Base-by-base conservation (phyloP, 2,797 vertebrate genomes). In the Lacerta agilis region DNA sequence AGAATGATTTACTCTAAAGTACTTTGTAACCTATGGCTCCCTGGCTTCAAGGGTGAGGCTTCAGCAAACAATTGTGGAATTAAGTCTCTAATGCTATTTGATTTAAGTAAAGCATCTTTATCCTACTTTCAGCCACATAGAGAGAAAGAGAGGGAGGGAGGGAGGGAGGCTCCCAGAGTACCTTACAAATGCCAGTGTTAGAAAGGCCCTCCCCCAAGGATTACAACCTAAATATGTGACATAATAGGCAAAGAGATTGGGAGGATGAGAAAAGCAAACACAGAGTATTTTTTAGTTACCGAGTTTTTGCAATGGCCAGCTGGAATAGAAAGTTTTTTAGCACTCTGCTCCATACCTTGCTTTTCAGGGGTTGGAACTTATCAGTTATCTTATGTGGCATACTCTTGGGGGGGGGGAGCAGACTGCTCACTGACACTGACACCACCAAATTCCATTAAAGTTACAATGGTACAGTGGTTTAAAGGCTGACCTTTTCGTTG, bases 51-150 rank as follows among this genome's bases (percentile, higher is more conserved):
- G 87, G 29, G 38, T 81, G 0, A 90, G 73, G 71, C 73, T 61
- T n/a, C 36, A 38, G 20, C 61, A 86, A 29, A 85, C 82, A 43
- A 69, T 38, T 1, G 18, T 79, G 66, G 87, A 78, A 33, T 61
- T 79, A 86, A 71, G 58, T 89, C 83, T 36, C 79, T 55, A 82
- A 72, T n/a, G 75, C 2, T 43, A 5, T 78, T 77, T 72, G 38
- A 33, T 84, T 64, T 64, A 64, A 18, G 17, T 64, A 64, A 64
- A 64, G 61, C 20, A 64, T 64, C 20, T 64, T 64, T 64, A 64
- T 23, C 61, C 61, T 64, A 64, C 61, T 64, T 64, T 64, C 61
- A 64, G 20, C 61, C 61, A 64, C 17, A 64, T 1, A 64, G 61
- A 64, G 49, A 55, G 49, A 55, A 10, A 55, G 11, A 4, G 49